Conservation (phyloP, 2,888 invertebrate species). For the Dryobotodes eremita region DNA sequence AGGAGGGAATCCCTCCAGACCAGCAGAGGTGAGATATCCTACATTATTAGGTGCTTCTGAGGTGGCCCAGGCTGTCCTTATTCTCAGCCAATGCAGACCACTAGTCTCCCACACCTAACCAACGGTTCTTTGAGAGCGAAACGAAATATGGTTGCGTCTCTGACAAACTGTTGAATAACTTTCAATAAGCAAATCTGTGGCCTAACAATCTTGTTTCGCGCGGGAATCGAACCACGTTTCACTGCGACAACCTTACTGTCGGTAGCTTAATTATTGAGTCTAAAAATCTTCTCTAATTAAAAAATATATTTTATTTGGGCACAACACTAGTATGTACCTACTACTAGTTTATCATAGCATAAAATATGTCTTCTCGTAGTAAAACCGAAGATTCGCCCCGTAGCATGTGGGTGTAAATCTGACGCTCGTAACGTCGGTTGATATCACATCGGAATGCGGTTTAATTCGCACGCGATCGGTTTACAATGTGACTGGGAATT, state of each 20-base stretch:
- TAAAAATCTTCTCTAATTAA: too few species aligned
- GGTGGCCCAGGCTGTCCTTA: not conserved
- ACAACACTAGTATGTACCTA: too few species aligned
- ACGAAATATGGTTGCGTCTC: not conserved
- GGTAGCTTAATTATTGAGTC: not conserved
- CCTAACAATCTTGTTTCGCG: not conserved
- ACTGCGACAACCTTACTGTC: not conserved
- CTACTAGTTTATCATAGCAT: not conserved
- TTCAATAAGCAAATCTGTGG: not conserved
- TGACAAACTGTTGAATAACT: not conserved
- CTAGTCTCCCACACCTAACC: not conserved
- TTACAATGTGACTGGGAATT: slow-evolving; percentile 20
- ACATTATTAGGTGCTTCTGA: not conserved
- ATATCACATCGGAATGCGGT: slow-evolving; percentile 48
- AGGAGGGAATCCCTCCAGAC: slow-evolving; percentile 96
- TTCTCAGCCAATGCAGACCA: not conserved
- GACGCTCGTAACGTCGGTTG: slow-evolving; percentile 25
- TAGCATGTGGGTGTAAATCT: not conserved
- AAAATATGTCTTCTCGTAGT: not conserved
- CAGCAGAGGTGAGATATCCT: slow-evolving; percentile 91
- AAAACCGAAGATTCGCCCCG: not conserved
- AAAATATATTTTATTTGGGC: not conserved
- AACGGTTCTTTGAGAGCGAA: not conserved
- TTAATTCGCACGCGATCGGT: slow-evolving; percentile 24
- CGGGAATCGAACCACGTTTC: not conserved